Evolutionary conservation across 2,888 invertebrate genomes (phyloP).

Genomic region (Aromia moschata): DNA sequence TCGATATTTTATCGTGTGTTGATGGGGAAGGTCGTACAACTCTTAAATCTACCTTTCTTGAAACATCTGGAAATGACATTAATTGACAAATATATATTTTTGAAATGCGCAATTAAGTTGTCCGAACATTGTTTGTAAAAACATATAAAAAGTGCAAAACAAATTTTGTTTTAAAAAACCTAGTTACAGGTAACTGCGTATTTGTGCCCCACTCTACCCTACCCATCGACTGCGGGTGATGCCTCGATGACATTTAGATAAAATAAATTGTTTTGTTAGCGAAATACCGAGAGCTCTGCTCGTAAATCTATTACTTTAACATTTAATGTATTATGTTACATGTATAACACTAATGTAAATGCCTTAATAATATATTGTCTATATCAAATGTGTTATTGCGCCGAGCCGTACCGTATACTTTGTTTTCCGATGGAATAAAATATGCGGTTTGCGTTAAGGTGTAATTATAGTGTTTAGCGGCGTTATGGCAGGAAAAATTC

Average conservation of each 20-base stretch:
- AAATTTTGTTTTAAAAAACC: no score
- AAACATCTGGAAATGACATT: no score
- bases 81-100: no score
- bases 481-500: constrained; percentile 7
- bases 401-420: constrained; percentile 34
- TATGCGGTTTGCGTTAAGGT: constrained; percentile 32
- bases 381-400: constrained; percentile 31
- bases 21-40: no score
- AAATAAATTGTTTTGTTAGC: constrained; percentile 34
- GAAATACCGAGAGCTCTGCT: constrained; percentile 28
- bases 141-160: no score
- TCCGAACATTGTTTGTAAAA: no score
- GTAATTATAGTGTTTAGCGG: constrained; percentile 35
- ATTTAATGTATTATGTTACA: constrained; percentile 31
- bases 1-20: no score
- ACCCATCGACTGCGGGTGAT: constrained; percentile 30
- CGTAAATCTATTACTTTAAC: constrained; percentile 31
- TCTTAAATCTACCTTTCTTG: no score
- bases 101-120: no score
- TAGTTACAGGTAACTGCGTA: no score
- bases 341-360: constrained; percentile 34
- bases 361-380: constrained; percentile 31
- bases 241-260: constrained; percentile 42
- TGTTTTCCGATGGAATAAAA: constrained; percentile 32
- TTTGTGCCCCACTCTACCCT: no score